Evolutionary conservation across 2,888 invertebrate species (phyloP), one percentile per base, ranked within the genome.

Genomic region (Scaptomyza tumidula): DNA sequence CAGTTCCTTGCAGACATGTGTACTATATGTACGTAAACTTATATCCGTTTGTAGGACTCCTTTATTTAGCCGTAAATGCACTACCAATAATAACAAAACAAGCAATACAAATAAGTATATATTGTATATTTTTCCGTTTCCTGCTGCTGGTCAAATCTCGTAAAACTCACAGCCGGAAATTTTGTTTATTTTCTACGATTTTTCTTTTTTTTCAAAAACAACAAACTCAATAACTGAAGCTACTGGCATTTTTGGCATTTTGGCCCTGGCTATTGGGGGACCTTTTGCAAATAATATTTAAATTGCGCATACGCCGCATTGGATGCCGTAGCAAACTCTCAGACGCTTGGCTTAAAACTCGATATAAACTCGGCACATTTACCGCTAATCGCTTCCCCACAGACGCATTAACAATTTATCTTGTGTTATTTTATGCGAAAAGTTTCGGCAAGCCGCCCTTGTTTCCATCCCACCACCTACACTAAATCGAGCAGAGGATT

Each of bases 341-440:
- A 48, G 65, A 73, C 57, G 41, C 41, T 16, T 37, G 58, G 52
- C 71, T 48, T 41, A 50, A 74, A 82, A 85, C 63, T 75, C 53
- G 64, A 82, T 66, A 81, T 86, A 84, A 88, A 85, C 86, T 81
- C 81, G 56, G 75, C 80, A 85, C 89, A 87, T 88, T 89, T 79
- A 79, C 86, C 86, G 79, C 90, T 87, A 88, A 88, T 89, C 89
- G 88, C 86, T 79, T 89, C 87, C 87, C 87, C 75, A 86, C 80
- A 89, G 89, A 88, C 87, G 79, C 90, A 89, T 89, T 89, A 88
- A 88, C 88, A 89, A 89, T 89, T 89, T 88, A 88, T 88, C 87
- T 89, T 89, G 71, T 74, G 76, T 78, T 86, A 83, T 89, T 88
- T 89, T 89, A 89, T 88, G 80, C 75, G 86, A 84, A 86, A 86